Conservation (phyloP, 37 sponge, comb jelly and placozoan genomes). For the Cladorhizidae sp. region DNA sequence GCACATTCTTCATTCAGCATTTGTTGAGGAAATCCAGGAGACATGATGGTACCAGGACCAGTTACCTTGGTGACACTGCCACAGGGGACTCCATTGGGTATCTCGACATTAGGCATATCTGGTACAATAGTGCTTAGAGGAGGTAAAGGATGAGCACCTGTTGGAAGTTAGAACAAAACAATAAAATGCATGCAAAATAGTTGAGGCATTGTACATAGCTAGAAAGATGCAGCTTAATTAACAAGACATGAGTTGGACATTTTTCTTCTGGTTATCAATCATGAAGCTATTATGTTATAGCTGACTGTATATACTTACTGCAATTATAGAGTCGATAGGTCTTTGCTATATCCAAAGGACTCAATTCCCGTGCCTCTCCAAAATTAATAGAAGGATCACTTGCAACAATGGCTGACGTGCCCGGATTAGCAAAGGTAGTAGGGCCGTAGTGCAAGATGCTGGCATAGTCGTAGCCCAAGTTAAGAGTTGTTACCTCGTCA, state of each 20-base stretch:
- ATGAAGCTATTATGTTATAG: too few relatives aligned
- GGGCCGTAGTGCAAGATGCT: slow-evolving; percentile 82
- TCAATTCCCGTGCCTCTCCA: slow-evolving; percentile 57
- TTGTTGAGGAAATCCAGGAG: slow-evolving; percentile 42
- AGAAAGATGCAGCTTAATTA: too few relatives aligned
- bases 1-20: slow-evolving; percentile 31
- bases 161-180: neutral
- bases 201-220: neutral
- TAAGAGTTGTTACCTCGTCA: slow-evolving; percentile 38
- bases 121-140: neutral
- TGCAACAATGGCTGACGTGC: slow-evolving; percentile 22
- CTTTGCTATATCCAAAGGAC: slow-evolving; percentile 66
- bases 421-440: slow-evolving; percentile 17
- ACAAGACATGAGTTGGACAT: neutral
- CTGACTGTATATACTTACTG: slow-evolving; percentile 46
- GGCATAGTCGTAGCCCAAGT: slow-evolving; percentile 75
- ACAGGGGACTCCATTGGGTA: slow-evolving; percentile 32
- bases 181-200: neutral
- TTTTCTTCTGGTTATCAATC: too few relatives aligned
- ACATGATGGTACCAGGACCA: neutral
- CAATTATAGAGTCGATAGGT: slow-evolving; percentile 68
- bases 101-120: neutral
- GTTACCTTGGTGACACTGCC: slow-evolving; percentile 9
- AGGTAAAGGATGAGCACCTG: slow-evolving; percentile 8
- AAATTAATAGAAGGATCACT: slow-evolving; percentile 37